Percentiles rank a stretch among this genome's conserved stretches.
These are phyloP conservation scores for Macrosoma leucophasiata DNA, from an alignment of 2,888 invertebrate species.

Conservation along the genomic window DNA sequence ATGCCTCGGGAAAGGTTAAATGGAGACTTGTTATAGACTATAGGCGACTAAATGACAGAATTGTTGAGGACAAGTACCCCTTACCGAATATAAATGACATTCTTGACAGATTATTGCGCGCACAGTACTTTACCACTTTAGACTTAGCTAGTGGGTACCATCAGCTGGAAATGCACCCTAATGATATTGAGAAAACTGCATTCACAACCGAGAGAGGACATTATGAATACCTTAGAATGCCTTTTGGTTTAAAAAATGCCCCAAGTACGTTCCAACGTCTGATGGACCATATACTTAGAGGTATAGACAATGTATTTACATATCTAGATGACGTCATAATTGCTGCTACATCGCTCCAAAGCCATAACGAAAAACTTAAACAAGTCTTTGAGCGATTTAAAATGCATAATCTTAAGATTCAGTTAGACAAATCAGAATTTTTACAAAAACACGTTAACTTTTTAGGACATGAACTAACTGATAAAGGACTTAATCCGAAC, in stretches of 20 bases:
- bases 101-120: constrained; percentile 25
- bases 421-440: constrained; percentile 18
- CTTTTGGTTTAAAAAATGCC: constrained; percentile 33
- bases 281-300: constrained; percentile 34
- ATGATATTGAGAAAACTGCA: constrained; percentile 29
- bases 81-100: constrained; percentile 23
- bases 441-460: constrained; percentile 13
- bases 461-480: constrained; percentile 13
- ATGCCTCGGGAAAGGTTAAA: constrained; percentile 24
- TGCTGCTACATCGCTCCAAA: constrained; percentile 12
- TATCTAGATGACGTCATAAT: constrained; percentile 18
- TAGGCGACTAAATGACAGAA: constrained; percentile 21
- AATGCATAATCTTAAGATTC: constrained; percentile 12
- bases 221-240: constrained; percentile 37
- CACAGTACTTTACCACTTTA: constrained; percentile 28
- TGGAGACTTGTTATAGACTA: constrained; percentile 26
- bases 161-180: constrained; percentile 22
- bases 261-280: constrained; percentile 36
- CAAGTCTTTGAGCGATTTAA: constrained; percentile 14
- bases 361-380: constrained; percentile 12
- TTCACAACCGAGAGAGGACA: constrained; percentile 30
- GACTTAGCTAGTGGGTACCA: constrained; percentile 29
- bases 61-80: constrained; percentile 29
- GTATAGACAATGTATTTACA: constrained; percentile 26
- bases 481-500: constrained; percentile 28